Percentiles rank a stretch among this genome's conserved stretches.
phyloP scores from a whole-genome alignment of 2,113 vertebrate species.

The Verasper variegatus region DNA sequence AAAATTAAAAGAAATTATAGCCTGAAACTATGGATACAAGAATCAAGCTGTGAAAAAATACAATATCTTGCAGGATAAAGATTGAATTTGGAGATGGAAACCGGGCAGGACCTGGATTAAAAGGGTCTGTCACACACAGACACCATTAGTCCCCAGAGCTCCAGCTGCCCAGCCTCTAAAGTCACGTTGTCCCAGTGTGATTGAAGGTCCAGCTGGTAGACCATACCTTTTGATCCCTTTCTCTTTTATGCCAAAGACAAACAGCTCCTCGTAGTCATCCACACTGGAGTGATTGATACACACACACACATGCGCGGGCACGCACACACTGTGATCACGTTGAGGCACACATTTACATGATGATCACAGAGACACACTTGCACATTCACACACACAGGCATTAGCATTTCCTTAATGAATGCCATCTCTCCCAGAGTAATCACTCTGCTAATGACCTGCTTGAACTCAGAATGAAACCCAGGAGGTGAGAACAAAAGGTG shows the following conservation, averaged over 20 bases:
- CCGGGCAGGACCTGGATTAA: slow-evolving; percentile 34
- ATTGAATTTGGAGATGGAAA: slow-evolving; percentile 21
- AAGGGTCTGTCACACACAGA: slow-evolving; percentile 34
- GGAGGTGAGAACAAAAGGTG: slow-evolving; percentile 52
- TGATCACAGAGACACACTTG: slow-evolving; percentile 37
- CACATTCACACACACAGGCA: slow-evolving; percentile 25
- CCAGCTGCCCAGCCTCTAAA: slow-evolving; percentile 76
- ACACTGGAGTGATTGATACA: slow-evolving; percentile 70
- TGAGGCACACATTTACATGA: slow-evolving; percentile 38
- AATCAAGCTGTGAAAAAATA: background rate
- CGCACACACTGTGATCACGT: slow-evolving; percentile 38
- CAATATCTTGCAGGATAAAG: background rate
- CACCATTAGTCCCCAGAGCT: slow-evolving; percentile 52
- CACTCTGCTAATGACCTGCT: slow-evolving; percentile 74
- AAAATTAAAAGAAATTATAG: background rate
- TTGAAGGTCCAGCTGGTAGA: slow-evolving; percentile 80
- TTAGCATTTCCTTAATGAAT: slow-evolving; percentile 61
- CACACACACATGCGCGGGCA: slow-evolving; percentile 29
- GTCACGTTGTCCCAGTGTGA: slow-evolving; percentile 76
- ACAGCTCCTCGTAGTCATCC: slow-evolving; percentile 74
- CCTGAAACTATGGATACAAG: background rate
- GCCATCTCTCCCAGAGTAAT: slow-evolving; percentile 68
- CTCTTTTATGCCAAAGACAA: slow-evolving; percentile 82
- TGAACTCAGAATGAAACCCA: slow-evolving; percentile 69
- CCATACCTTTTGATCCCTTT: slow-evolving; percentile 78